Evolutionary conservation across 2,113 vertebrate species (phyloP), one percentile per base, ranked within the genome.

Genomic region (Thermophis baileyi): DNA sequence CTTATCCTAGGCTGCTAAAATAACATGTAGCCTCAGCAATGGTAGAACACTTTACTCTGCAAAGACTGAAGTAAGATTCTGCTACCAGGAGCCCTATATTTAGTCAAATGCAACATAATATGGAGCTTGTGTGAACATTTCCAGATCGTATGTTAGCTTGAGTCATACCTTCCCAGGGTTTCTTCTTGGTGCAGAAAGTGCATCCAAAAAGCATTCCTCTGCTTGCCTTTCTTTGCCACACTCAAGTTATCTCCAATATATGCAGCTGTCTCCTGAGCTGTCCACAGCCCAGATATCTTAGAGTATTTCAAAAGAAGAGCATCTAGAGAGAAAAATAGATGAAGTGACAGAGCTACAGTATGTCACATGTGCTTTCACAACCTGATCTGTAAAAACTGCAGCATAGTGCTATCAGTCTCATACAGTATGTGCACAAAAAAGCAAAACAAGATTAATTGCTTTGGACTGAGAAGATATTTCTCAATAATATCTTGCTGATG

Each of bases 151-250:
- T 9, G 55, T 46, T 0, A 24, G 16, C 87, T 95, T 85, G 14
- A 51, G 11, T 24, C 60, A 11, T 97, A 98, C 99, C 98, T 98
- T 96, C 98, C 99, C 89, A 99, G 96, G 74, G 96, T 97, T 94
- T 99, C 98, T 86, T 99, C 99, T 90, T 99, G 99, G 95, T 99
- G 99, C 95, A 99, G 97, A 96, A 98, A 98, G 92, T 98, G 98
- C 47, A 99, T 95, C 98, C 98, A 98, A 93, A 99, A 98, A 0
- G 98, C 98, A 2, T 40, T 97, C 91, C 99, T 98, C 96, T 99
- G 99, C 8, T 95, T 97, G 91, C 99, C 99, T 92, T 98, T 74
- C 95, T 98, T 98, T 30, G 96, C 97, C 95, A 99, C 98, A 0
- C 85, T 92, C 91, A 98, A 94, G 93, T 97, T 95, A 90, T 98